Evolutionary conservation across 2,888 invertebrate genomes (phyloP).

Genomic region (Conomelus anceps): DNA sequence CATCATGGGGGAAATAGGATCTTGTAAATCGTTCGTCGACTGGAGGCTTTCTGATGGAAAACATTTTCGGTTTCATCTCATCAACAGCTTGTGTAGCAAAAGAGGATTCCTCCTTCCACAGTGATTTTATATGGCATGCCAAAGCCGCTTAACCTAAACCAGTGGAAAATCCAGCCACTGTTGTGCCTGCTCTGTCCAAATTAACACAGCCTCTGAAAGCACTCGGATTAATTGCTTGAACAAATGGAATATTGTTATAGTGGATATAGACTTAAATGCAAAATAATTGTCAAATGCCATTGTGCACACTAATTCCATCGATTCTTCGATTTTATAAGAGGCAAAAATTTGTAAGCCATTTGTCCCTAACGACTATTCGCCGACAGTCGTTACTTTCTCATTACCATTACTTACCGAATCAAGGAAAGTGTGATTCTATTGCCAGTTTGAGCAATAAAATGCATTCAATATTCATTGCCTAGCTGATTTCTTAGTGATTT

Average conservation of each 20-base stretch:
- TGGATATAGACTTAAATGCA: too few species aligned
- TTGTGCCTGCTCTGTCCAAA: too few species aligned
- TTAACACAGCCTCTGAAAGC: neutral
- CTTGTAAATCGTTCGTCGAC: neutral
- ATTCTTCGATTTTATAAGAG: neutral
- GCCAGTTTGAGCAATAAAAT: too few species aligned
- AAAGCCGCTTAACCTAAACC: neutral
- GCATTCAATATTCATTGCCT: neutral
- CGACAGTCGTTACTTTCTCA: neutral
- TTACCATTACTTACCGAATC: neutral
- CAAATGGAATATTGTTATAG: too few species aligned
- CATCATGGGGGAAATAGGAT: too few species aligned
- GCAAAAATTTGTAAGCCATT: neutral
- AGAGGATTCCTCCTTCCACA: neutral
- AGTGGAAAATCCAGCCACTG: neutral
- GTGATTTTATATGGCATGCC: neutral
- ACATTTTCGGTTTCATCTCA: neutral
- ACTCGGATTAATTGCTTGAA: neutral
- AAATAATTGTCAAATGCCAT: neutral
- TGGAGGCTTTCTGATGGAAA: neutral
- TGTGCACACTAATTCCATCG: neutral
- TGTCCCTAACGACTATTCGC: neutral
- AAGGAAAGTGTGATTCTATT: too few species aligned
- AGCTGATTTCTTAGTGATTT: neutral
- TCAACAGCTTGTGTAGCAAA: neutral